These are phyloP conservation scores for Stigmatopora nigra DNA, from an alignment of 2,113 vertebrate genomes.

Conservation along the genomic window DNA sequence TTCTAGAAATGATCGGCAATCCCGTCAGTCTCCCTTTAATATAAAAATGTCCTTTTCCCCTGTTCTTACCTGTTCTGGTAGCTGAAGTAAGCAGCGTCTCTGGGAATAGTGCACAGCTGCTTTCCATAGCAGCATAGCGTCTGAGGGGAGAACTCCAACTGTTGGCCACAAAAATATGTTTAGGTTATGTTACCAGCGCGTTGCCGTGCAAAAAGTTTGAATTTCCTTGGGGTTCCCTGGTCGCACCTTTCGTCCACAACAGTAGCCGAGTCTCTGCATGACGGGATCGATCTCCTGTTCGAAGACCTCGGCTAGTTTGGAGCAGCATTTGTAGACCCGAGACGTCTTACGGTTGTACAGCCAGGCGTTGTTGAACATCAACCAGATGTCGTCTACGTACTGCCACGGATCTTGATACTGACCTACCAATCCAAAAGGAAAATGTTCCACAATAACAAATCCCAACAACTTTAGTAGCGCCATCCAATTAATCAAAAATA, in stretches of 20 bases:
- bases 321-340: constrained; percentile 95
- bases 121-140: constrained; percentile 99
- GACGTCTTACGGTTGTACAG: constrained; percentile 99
- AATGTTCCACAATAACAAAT: background rate
- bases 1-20: no score
- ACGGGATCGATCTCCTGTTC: constrained; percentile 98
- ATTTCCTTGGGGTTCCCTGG: background rate
- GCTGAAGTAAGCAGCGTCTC: constrained; percentile 97
- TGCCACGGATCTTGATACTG: constrained; percentile 99
- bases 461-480: background rate
- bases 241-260: constrained; percentile 93
- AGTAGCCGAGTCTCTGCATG: constrained; percentile 95
- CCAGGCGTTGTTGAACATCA: constrained; percentile 99
- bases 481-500: constrained; percentile 48
- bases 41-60: background rate
- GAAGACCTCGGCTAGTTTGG: constrained; percentile 94
- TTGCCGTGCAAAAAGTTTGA: no score
- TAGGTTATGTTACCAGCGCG: no score
- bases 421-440: constrained; percentile 45
- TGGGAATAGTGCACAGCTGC: constrained; percentile 96
- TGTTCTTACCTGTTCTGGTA: constrained; percentile 93
- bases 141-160: constrained; percentile 98
- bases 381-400: constrained; percentile 97
- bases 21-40: background rate
- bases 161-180: constrained; percentile 25